Conservation (phyloP, 1,140 invertebrate genomes). For the Diabrotica undecimpunctata region DNA sequence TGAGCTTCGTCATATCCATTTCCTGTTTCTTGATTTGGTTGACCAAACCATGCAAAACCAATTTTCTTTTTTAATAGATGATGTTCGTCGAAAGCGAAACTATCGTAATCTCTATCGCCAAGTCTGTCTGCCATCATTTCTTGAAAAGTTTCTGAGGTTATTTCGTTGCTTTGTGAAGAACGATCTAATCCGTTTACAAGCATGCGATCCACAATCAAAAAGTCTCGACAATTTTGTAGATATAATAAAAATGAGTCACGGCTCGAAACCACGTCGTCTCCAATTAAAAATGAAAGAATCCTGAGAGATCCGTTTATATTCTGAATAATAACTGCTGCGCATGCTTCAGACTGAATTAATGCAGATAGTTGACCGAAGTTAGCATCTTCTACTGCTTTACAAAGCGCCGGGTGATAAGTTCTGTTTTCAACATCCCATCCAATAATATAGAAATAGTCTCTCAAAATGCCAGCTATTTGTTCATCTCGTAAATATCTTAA, state of each 20-base stretch:
- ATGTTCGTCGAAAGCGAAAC: conserved; percentile 35
- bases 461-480: neutral
- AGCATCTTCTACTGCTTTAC: neutral
- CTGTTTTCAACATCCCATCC: neutral
- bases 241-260: neutral
- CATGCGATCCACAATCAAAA: neutral
- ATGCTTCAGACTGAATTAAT: neutral
- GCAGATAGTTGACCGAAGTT: neutral
- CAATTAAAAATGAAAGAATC: neutral
- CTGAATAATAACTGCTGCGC: neutral
- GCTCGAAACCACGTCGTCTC: neutral
- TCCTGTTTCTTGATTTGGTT: conserved; percentile 22
- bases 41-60: conserved; percentile 36
- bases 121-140: conserved; percentile 36
- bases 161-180: conserved; percentile 23
- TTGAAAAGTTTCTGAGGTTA: conserved; percentile 32
- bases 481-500: neutral
- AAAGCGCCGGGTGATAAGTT: neutral
- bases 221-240: neutral
- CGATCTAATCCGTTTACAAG: neutral
- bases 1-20: conserved; percentile 30
- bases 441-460: neutral
- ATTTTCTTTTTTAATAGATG: conserved; percentile 38
- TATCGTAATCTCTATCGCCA: conserved; percentile 41
- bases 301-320: neutral